A percentile compares a stretch with the other conserved stretches of the same genome.
Evolutionary conservation across 2,113 vertebrate genomes (phyloP).

Genomic region (Gorsachius goisagi): DNA sequence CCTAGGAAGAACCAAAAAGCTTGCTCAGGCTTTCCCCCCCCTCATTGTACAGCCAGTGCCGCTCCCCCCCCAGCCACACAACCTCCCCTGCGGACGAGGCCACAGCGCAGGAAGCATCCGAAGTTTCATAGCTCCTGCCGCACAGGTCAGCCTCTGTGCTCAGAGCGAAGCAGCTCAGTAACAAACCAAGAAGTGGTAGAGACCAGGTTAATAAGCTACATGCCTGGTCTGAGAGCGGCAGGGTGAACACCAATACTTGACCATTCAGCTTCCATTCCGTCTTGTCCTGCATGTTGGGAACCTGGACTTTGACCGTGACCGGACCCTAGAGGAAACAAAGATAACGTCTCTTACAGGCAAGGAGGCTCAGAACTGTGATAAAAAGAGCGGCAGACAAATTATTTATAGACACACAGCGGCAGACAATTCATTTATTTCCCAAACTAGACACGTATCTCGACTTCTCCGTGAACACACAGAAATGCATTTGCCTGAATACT

Average conservation of each 20-base stretch:
- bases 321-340: slow-evolving; percentile 81
- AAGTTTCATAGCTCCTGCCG: neutral
- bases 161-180: neutral
- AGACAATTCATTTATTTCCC: neutral
- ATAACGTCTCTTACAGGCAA: neutral
- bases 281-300: slow-evolving; percentile 99
- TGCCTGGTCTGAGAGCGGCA: slow-evolving; percentile 97
- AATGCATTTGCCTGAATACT: neutral
- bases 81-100: neutral
- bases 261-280: slow-evolving; percentile 97
- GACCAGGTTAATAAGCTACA: neutral
- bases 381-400: neutral
- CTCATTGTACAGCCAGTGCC: neutral
- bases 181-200: neutral
- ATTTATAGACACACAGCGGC: neutral
- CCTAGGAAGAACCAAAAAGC: slow-evolving; percentile 71
- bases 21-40: neutral
- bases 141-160: neutral
- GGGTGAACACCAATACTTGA: slow-evolving; percentile 93
- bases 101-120: neutral
- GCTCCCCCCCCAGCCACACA: neutral
- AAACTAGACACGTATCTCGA: neutral
- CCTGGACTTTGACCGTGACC: slow-evolving; percentile 96
- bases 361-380: neutral
- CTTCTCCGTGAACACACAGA: neutral